Base-by-base conservation (phyloP, 1,140 invertebrate genomes). In the Myzus persicae region DNA sequence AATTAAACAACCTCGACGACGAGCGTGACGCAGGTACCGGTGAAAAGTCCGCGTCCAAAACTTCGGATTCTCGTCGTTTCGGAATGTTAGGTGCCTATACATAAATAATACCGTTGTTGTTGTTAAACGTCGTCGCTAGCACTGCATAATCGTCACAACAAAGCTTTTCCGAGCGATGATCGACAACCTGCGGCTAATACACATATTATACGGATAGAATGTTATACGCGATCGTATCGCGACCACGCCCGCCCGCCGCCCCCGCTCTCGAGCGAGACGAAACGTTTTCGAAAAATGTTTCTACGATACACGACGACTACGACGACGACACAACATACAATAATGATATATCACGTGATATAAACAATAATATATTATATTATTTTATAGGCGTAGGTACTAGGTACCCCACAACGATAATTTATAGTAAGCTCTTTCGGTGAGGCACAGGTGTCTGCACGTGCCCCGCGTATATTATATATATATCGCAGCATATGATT, bases 171-270 rank as follows among this genome's bases (percentile, higher is more conserved):
- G 14, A 11, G 31, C 31, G 59, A n/a, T 76, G 59, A 76, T 76
- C 59, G 59, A 76, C 31, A 76, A 76, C 59, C 59, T 2, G 59
- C 14, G 18, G 59, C 11, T 59, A n/a, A n/a, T n/a, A n/a, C n/a
- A 59, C 11, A 22, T 48, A 46, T 7, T 46, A 51, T 22, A 67
- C 31, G 31, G n/a, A n/a, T 20, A 18, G 26, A 87, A 87, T 76
- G 59, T 76, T 2, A 18, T 4, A 76, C 3, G 40, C 84, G 40
- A 87, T 87, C 84, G 40, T 84, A 84, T 84, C 82, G 84, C 42
- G 26, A 44, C 42, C 84, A 42, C 84, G 84, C 84, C 84, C 26
- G 84, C 14, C 31, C 84, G 84, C 84, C 84, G 84, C 84, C 42
- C 82, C 38, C 84, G 42, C 42, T 4, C 84, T 11, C 82, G 22